Base-by-base conservation (phyloP, 2,113 vertebrate species). In the Dipodomys stephensi region DNA sequence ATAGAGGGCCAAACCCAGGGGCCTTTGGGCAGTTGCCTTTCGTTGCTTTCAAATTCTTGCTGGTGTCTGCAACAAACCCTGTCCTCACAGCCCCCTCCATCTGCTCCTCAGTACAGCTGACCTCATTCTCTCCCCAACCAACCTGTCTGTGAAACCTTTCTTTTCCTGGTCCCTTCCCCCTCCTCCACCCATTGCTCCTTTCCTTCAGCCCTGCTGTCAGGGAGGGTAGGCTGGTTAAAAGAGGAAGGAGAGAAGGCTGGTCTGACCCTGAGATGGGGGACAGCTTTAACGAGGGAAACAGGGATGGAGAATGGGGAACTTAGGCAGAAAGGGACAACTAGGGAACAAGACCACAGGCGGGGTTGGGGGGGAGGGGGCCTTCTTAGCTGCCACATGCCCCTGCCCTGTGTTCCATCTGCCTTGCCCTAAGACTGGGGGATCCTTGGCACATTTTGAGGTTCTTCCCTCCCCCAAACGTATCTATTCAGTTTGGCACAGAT, bases 401-500 rank as follows among this genome's bases (percentile, higher is more conserved):
- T 27, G 22, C 60, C 71, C 81, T 78, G 2, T 32, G 46, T 65
- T 53, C 76, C 32, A 60, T 53, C 64, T 83, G 68, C 44, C 83
- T 79, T 25, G 46, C 84, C 32, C 90, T 76, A 91, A 93, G 94
- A 85, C 79, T 77, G 49, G 92, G 62, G 67, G 69, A 80, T 87
- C 74, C 95, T 90, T 94, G 92, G 88, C 91, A 95, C 90, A 71
- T 84, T 84, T 71, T 19, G 57, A 79, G 30, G 72, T 30, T 88
- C 87, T 85, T 49, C 16, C 76, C 30, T 27, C 18, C 19, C 4
- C 68, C 69, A 93, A 82, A 87, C 77, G 76, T 90, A 60, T 80
- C 53, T 67, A 84, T 44, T 77, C 72, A 83, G 83, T 95, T 96
- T 97, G 96, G 95, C 95, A 96, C 81, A 0, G 81, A 90, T 94